Percentiles rank a stretch among this genome's conserved stretches.
Evolutionary conservation across 2,113 vertebrate genomes (phyloP).

Genomic region (Dolichotis patagonum): DNA sequence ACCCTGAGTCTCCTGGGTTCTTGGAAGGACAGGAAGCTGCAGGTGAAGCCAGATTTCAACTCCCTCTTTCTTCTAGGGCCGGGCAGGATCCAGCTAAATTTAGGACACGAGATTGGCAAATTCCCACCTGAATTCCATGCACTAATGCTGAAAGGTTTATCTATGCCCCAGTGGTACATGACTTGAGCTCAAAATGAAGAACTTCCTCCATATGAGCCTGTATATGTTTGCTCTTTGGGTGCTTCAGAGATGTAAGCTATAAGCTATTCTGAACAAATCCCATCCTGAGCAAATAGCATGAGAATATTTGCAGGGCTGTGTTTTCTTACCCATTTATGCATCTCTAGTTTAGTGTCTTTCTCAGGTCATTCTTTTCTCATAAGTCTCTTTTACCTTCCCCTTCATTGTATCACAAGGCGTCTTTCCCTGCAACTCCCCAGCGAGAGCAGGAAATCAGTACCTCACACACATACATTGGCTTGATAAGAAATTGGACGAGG

Average conservation of each 20-base stretch:
- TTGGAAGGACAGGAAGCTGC: not conserved
- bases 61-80: not conserved
- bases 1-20: not conserved
- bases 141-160: not conserved
- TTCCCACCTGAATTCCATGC: not conserved
- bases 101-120: not conserved
- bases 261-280: not conserved
- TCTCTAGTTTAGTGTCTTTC: not conserved
- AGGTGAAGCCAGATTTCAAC: not conserved
- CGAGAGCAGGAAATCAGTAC: not conserved
- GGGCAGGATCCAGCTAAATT: not conserved
- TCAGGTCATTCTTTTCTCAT: not conserved
- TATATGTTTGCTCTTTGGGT: not conserved
- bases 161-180: not conserved
- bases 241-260: not conserved
- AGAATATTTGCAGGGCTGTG: not conserved
- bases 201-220: not conserved
- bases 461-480: not conserved
- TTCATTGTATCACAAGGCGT: not conserved
- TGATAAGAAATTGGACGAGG: not conserved
- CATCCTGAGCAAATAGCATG: not conserved
- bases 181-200: slow-evolving; percentile 30
- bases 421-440: not conserved
- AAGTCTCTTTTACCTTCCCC: not conserved
- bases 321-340: not conserved